Evolutionary conservation across 2,888 invertebrate genomes (phyloP).

Genomic region (Ectropis crepuscularia): DNA sequence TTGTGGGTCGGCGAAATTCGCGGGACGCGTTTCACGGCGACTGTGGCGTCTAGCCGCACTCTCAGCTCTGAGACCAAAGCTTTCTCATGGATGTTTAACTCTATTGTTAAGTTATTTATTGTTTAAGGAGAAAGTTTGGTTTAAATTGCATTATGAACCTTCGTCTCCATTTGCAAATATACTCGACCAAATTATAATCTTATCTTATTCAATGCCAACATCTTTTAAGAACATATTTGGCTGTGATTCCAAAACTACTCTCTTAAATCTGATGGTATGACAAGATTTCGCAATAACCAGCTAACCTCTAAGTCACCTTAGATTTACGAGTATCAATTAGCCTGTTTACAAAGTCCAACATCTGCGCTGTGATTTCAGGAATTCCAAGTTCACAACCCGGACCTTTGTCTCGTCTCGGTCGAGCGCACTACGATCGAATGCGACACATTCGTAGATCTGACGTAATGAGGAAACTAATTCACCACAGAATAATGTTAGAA

Average conservation of each 20-base stretch:
- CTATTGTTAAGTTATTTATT: slow-evolving; percentile 62
- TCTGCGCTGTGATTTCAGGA: slow-evolving; percentile 36
- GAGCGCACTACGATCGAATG: slow-evolving; percentile 54
- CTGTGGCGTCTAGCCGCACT: slow-evolving; percentile 50
- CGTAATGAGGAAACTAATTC: background rate
- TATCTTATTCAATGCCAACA: too few species aligned
- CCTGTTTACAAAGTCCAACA: slow-evolving; percentile 17
- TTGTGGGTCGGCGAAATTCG: slow-evolving; percentile 70
- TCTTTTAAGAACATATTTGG: too few species aligned
- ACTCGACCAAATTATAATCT: background rate
- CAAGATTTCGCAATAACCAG: background rate
- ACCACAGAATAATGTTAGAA: background rate
- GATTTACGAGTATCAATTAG: slow-evolving; percentile 3
- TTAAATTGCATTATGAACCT: slow-evolving; percentile 21
- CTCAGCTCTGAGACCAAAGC: slow-evolving; percentile 57
- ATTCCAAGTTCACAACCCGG: slow-evolving; percentile 36
- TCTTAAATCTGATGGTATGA: too few species aligned
- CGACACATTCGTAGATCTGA: background rate
- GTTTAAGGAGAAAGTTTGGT: slow-evolving; percentile 52
- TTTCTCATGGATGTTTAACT: slow-evolving; percentile 62
- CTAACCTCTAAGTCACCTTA: slow-evolving; percentile 3
- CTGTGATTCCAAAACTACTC: too few species aligned
- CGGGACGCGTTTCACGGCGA: slow-evolving; percentile 54
- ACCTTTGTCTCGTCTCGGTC: slow-evolving; percentile 43
- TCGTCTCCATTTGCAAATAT: slow-evolving; percentile 3